Conservation (phyloP, 2,113 vertebrate genomes). For the Eclectus roratus region DNA sequence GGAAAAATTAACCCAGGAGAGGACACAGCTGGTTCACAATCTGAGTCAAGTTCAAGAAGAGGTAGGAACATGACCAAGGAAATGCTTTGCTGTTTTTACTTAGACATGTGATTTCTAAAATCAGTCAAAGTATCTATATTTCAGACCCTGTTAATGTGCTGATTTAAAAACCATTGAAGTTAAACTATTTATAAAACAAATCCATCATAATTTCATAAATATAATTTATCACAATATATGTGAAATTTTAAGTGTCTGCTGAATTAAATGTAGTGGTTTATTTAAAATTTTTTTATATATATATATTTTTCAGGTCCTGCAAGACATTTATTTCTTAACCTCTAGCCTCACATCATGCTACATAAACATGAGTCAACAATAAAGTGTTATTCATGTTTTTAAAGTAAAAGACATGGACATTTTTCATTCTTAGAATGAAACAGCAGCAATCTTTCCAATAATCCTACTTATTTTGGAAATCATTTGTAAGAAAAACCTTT, state of each 20-base stretch:
- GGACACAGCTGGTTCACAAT: slow-evolving; percentile 72
- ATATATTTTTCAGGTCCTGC: not conserved
- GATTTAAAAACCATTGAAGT: not conserved
- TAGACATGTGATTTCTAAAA: not conserved
- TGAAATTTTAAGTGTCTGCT: not conserved
- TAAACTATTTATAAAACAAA: not conserved
- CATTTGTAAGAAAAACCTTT: not conserved
- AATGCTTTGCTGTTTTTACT: not conserved
- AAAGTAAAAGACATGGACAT: not conserved
- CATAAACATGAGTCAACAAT: not conserved
- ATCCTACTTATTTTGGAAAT: not conserved
- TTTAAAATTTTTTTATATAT: not conserved
- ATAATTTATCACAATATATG: not conserved
- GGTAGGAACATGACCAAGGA: slow-evolving; percentile 68
- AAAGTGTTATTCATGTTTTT: not conserved
- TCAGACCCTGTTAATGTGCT: not conserved
- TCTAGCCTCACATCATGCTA: not conserved
- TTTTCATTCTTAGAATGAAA: not conserved
- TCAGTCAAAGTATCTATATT: not conserved
- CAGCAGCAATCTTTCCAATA: not conserved
- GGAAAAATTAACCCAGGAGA: slow-evolving; percentile 71
- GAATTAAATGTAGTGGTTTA: not conserved
- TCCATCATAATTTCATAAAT: not conserved
- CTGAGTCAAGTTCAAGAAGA: slow-evolving; percentile 77
- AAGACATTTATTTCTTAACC: not conserved